Conservation (phyloP, 2,888 invertebrate genomes). For the Coleophora flavipennella region DNA sequence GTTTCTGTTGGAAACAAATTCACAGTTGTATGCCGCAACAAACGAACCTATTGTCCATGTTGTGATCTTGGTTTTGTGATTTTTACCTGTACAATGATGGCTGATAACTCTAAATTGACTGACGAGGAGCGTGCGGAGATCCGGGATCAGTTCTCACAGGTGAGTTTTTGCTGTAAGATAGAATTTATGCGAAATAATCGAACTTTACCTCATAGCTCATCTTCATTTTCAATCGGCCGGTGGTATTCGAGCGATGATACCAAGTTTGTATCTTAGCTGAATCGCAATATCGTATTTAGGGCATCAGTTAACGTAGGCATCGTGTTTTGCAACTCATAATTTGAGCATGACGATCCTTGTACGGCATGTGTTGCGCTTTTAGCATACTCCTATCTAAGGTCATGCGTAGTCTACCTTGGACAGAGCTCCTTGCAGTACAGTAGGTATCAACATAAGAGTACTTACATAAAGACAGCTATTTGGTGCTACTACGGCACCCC, state of each 20-base stretch:
- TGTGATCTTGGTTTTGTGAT: slow-evolving; percentile 56
- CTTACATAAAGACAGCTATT: not conserved
- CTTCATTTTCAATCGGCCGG: too few species aligned
- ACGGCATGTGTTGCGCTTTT: slow-evolving; percentile 8
- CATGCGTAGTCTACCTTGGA: slow-evolving; percentile 14
- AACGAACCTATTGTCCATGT: slow-evolving; percentile 34
- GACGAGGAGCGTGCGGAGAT: slow-evolving; percentile 83
- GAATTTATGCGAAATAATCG: not conserved
- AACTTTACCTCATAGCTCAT: too few species aligned
- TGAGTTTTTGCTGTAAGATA: slow-evolving; percentile 46
- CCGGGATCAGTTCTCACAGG: slow-evolving; percentile 82
- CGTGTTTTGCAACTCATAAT: slow-evolving; percentile 11
- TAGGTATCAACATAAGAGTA: slow-evolving; percentile 1
- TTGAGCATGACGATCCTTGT: slow-evolving; percentile 10
- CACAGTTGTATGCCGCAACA: slow-evolving; percentile 12
- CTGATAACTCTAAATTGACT: slow-evolving; percentile 72
- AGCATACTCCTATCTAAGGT: slow-evolving; percentile 5
- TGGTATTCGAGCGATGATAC: not conserved
- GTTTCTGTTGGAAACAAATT: slow-evolving; percentile 13
- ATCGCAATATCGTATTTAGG: slow-evolving; percentile 3
- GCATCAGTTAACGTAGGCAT: slow-evolving; percentile 1
- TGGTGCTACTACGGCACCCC: not conserved
- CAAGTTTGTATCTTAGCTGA: not conserved
- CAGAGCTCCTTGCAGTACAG: not conserved
- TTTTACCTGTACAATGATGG: slow-evolving; percentile 53